phyloP scores from a whole-genome alignment of 2,113 vertebrate genomes.

The Lamprotornis superbus region DNA sequence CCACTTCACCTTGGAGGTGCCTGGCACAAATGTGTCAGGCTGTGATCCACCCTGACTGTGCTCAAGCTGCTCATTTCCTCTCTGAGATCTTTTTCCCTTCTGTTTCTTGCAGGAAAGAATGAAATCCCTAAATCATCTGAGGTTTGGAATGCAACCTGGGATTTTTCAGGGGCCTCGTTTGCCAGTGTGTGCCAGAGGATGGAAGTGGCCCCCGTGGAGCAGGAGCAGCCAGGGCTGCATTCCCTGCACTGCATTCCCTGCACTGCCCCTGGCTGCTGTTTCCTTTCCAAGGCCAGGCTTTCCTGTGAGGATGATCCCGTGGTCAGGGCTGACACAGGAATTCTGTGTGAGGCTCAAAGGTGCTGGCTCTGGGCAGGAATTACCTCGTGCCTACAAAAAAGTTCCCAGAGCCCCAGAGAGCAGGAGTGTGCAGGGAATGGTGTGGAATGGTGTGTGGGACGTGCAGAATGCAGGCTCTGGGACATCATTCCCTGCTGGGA shows the following conservation, averaged over 20 bases:
- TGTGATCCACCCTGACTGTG: background rate
- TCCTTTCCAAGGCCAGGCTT: background rate
- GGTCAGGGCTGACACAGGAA: background rate
- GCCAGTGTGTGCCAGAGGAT: background rate
- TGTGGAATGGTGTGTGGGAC: rapidly evolving
- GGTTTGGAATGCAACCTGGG: background rate
- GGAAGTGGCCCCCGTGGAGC: background rate
- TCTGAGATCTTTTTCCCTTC: background rate
- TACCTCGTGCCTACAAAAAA: rapidly evolving
- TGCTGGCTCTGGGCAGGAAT: rapidly evolving
- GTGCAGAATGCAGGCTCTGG: rapidly evolving
- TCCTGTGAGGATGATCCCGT: background rate
- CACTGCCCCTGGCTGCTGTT: background rate
- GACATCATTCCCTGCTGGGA: rapidly evolving
- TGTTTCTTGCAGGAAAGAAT: background rate
- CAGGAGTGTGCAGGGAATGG: rapidly evolving
- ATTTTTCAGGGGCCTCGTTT: background rate
- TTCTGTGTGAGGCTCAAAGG: background rate
- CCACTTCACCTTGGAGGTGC: background rate
- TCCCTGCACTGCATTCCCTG: background rate
- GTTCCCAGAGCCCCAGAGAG: background rate
- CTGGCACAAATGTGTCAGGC: background rate
- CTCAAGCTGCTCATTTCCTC: background rate
- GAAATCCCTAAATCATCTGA: background rate
- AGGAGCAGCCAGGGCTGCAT: rapidly evolving